Base-by-base conservation (phyloP, 2,888 invertebrate species). In the Carterocephalus palaemon region DNA sequence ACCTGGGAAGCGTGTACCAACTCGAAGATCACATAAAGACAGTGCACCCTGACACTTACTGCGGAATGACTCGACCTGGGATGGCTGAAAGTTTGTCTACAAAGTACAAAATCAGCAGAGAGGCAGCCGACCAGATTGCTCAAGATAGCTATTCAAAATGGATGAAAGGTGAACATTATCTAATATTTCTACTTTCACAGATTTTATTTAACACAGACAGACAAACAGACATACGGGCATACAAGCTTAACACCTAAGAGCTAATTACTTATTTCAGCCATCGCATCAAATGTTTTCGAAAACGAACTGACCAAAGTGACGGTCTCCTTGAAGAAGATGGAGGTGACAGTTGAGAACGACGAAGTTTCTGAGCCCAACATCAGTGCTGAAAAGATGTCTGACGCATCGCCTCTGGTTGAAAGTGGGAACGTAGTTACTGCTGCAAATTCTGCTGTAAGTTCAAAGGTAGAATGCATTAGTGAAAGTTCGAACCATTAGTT, bases 341-440 rank as follows among this genome's bases (percentile, higher is more conserved):
- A 93, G 54, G 80, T 92, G 1, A 81, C 88, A 19, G 88, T 98
- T 37, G 90, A 90, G 15, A 85, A 90, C 3, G 99, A 99, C 73
- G 97, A 99, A 70, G 92, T 96, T 73, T 93, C 95, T 1, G 88
- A 92, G 56, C 90, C 92, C 5, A 85, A 92, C 56, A 92, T 95
- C 2, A 94, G 92, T 0, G 54, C 90, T 1, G 96, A 97, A 67
- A 88, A 88, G 13, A 79, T 99, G n/a, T 88, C 88, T 10, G 93
- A 93, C 71, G 80, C 97, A 34, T 90, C 92, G 0, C 77, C 94
- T 1, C 84, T 96, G 8, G 93, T 97, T 71, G 93, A 96, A 67
- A 93, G 95, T 69, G 92, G 93, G 56, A 94, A 94, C 12, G 88
- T 94, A 8, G 94, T 98, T 3, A 97, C 96, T 17, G 93, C 95